Conservation (phyloP, 2,113 vertebrate genomes). For the Odontesthes bonariensis region DNA sequence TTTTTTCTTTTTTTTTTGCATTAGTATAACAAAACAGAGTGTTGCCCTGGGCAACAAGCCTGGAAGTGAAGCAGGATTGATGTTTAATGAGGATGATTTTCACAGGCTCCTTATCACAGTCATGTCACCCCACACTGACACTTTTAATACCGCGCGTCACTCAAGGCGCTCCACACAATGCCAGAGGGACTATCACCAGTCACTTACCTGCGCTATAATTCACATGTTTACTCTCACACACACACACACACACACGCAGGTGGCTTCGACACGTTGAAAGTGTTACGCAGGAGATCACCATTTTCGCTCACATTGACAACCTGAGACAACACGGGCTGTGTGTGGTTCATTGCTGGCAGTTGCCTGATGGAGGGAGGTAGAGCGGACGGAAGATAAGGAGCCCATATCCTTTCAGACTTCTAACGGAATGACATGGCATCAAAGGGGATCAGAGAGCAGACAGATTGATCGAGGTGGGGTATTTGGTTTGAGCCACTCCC, state of each 20-base stretch:
- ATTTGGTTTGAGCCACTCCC: constrained; percentile 59
- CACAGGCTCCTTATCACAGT: constrained; percentile 70
- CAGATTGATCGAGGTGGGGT: constrained; percentile 42
- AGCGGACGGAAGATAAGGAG: constrained; percentile 52
- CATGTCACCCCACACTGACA: constrained; percentile 65
- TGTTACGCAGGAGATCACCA: not conserved
- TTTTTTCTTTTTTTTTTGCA: constrained; percentile 3
- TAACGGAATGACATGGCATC: constrained; percentile 62
- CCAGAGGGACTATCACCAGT: constrained; percentile 54
- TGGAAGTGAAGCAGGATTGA: constrained; percentile 61
- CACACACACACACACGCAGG: not conserved
- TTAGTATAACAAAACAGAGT: constrained; percentile 56
- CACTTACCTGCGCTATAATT: constrained; percentile 54
- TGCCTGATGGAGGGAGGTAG: constrained; percentile 13
- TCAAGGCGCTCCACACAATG: constrained; percentile 50
- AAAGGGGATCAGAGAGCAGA: constrained; percentile 61
- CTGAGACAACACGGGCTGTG: constrained; percentile 11
- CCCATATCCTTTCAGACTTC: constrained; percentile 58
- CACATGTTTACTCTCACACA: constrained; percentile 26
- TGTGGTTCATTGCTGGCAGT: constrained; percentile 20
- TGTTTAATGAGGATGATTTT: constrained; percentile 78
- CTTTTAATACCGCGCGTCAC: constrained; percentile 71
- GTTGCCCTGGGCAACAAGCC: constrained; percentile 65
- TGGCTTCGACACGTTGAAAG: not conserved
- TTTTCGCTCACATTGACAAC: constrained; percentile 3